Evolutionary conservation across 92 coral and sea anemone species (phyloP), one percentile per base, ranked within the genome.

Genomic region (Ricordea florida): DNA sequence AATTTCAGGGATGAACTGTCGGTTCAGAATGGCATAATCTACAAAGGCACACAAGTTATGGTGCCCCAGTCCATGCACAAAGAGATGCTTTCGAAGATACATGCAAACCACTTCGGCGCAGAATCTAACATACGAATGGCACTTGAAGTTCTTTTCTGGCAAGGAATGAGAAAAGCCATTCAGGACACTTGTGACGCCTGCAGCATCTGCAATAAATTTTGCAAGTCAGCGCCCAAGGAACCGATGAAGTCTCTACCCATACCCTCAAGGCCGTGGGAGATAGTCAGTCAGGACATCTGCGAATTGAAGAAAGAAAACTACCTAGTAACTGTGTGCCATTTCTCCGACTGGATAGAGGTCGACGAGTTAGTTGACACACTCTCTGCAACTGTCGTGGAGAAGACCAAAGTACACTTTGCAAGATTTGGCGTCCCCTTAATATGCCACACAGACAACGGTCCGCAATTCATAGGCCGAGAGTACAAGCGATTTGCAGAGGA

Each of bases 131-230:
- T 60, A 59, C 62, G 72, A 3, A 81, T 74, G 85, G 80, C 84
- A 6, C 66, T 83, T 10, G 80, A 81, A 59, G 79, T 86, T 2
- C 67, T 81, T 0, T 81, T 72, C 42, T 81, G 87, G 87, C 80
- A 66, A 33, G 74, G 81, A 24, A 52, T 55, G 81, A 81, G 81
- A 40, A 64, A 63, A 21, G 29, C 81, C 5, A 64, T 63, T 10
- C 84, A 75, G 36, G 67, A 81, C 41, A 68, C 16, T 35, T 75
- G 87, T 23, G 69, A 53, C 22, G 31, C 53, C 2, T 77, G 88
- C 41, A 44, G 37, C 49, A 70, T 49, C 35, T 80, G 87, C 49
- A 69, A 73, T 6, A 85, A 78, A 35, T 76, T 76, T 31, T 79
- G 86, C 23, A 16, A 64, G 3, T 15, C 79, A 5, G 62, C 74